Evolutionary conservation across 2,888 invertebrate genomes (phyloP).

Genomic region (Steinernema hermaphroditum): DNA sequence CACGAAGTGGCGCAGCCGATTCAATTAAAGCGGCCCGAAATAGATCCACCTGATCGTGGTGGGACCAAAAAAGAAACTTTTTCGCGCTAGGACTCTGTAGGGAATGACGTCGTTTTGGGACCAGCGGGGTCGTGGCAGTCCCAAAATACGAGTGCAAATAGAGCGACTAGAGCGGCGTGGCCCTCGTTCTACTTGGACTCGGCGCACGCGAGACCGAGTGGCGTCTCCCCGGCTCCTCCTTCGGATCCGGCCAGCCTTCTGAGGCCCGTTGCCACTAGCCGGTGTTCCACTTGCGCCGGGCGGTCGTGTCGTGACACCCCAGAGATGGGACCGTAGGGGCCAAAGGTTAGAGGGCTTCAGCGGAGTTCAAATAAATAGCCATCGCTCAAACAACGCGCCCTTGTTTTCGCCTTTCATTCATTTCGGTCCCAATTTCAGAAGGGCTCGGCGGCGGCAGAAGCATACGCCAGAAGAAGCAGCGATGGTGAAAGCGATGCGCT

Average conservation of each 20-base stretch:
- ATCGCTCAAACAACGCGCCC: background rate
- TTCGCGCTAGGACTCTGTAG: background rate
- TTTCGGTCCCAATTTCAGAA: constrained; percentile 2
- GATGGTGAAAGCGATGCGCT: constrained; percentile 21
- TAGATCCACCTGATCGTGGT: background rate
- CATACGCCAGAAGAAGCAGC: background rate
- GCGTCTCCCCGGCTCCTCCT: constrained; percentile 16
- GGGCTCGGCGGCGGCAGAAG: background rate
- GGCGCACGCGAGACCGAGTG: constrained; percentile 19
- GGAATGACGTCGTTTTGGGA: constrained; percentile 15
- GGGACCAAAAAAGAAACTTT: background rate
- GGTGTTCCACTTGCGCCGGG: constrained; percentile 19
- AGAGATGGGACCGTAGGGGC: background rate
- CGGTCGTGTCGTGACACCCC: constrained; percentile 19
- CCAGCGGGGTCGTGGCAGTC: background rate
- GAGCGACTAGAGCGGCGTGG: background rate
- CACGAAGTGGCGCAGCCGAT: background rate
- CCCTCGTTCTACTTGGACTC: constrained; percentile 15
- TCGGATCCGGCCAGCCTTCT: constrained; percentile 1
- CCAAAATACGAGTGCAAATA: constrained; percentile 24
- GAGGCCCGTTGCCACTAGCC: background rate
- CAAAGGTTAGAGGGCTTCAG: constrained; percentile 18
- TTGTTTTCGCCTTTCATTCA: background rate
- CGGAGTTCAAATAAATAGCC: constrained; percentile 5
- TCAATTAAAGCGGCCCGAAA: background rate